Percentiles rank a stretch among this genome's conserved stretches.
phyloP scores from a whole-genome alignment of 2,113 vertebrate genomes.

The Albula glossodonta region DNA sequence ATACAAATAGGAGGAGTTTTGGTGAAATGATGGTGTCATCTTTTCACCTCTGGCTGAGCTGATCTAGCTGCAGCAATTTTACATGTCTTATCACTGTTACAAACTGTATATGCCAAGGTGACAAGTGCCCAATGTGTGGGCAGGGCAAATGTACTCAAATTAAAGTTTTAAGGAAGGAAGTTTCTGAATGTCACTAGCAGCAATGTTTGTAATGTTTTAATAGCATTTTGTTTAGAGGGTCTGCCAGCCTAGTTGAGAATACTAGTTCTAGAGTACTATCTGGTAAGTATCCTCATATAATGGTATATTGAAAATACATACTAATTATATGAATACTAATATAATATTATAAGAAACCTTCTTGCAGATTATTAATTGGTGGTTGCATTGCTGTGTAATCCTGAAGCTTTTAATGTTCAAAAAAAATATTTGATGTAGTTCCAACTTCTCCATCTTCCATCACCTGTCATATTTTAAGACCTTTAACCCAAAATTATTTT shows the following conservation, averaged over 20 bases:
- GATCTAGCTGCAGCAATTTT: not conserved
- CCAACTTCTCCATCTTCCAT: too few relatives aligned
- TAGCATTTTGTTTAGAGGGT: not conserved
- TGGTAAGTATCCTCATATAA: too few relatives aligned
- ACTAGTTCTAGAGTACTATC: too few relatives aligned
- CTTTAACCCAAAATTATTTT: too few relatives aligned
- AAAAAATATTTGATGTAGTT: too few relatives aligned
- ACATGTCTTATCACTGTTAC: not conserved
- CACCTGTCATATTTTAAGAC: too few relatives aligned
- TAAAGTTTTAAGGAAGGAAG: not conserved
- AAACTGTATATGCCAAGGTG: not conserved
- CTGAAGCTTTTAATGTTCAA: too few relatives aligned
- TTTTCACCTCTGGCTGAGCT: not conserved
- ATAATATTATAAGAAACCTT: too few relatives aligned
- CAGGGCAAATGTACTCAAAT: not conserved
- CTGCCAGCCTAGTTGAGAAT: not conserved
- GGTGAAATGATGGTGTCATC: not conserved
- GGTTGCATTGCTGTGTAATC: too few relatives aligned
- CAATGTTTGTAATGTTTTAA: conserved; percentile 10
- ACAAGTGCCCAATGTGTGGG: not conserved
- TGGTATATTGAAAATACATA: too few relatives aligned
- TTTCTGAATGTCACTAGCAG: not conserved
- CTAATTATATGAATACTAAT: too few relatives aligned
- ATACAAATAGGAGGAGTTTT: not conserved
- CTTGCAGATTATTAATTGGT: too few relatives aligned